Conservation (phyloP, 2,797 vertebrate genomes). For the Cynopterus sphinx region DNA sequence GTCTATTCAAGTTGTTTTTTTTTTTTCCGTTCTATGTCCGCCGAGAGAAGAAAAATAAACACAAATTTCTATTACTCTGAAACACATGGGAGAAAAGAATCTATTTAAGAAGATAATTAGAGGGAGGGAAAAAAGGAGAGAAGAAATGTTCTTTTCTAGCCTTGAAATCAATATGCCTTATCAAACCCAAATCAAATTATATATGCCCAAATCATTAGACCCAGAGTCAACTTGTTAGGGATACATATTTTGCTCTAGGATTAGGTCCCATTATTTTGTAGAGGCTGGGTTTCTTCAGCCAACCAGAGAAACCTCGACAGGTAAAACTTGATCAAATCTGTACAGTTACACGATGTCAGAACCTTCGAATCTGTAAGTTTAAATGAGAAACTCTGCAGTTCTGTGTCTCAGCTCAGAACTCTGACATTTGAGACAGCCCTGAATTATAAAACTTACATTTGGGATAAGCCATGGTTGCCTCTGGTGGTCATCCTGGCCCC, state of each 20-base stretch:
- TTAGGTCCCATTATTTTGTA: conserved; percentile 17
- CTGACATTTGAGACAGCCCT: not conserved
- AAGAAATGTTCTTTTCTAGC: conserved; percentile 40
- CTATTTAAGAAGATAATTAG: not conserved
- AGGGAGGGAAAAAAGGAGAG: not conserved
- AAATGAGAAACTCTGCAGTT: not conserved
- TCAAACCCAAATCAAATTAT: conserved; percentile 53
- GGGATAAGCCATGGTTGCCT: not conserved
- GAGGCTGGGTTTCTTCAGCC: conserved; percentile 33
- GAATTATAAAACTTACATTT: not conserved
- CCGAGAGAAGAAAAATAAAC: not conserved
- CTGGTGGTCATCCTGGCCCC: not conserved
- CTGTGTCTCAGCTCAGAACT: not conserved
- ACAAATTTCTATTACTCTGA: not conserved
- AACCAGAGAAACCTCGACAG: not conserved
- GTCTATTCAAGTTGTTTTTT: not conserved
- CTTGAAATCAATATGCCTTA: conserved; percentile 45
- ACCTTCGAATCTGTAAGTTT: not conserved
- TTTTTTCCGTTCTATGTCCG: not conserved
- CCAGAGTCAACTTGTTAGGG: not conserved
- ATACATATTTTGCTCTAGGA: conserved; percentile 44
- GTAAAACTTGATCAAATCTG: not conserved
- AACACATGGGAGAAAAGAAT: not conserved
- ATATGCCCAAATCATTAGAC: conserved; percentile 35
- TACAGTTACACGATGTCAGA: not conserved